These are phyloP conservation scores for Lates calcarifer DNA, from an alignment of 2,113 vertebrate species.

Conservation along the genomic window DNA sequence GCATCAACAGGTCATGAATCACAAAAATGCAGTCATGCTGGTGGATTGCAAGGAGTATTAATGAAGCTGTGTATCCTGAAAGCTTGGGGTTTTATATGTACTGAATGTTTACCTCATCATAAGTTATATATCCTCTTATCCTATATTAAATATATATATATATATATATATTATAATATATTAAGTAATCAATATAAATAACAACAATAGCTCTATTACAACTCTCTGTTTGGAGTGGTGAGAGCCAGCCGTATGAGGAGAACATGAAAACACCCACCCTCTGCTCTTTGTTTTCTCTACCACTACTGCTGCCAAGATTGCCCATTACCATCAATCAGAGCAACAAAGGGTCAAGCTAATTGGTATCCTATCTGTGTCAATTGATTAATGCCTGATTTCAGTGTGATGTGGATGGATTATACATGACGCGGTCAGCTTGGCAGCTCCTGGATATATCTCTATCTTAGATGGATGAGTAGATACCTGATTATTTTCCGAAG, in stretches of 20 bases:
- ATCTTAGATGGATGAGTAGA: background rate
- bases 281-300: conserved; percentile 16
- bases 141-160: too few relatives aligned
- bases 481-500: too few relatives aligned
- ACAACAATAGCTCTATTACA: background rate
- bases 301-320: conserved; percentile 1
- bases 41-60: too few relatives aligned
- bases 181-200: background rate
- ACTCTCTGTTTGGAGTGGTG: background rate
- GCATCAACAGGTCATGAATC: too few relatives aligned
- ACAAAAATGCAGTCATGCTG: too few relatives aligned
- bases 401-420: conserved; percentile 24
- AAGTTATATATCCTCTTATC: background rate
- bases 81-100: too few relatives aligned
- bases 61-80: too few relatives aligned
- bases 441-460: background rate
- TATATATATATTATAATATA: too few relatives aligned
- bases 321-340: conserved; percentile 27
- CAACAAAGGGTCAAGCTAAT: conserved; percentile 41
- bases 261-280: conserved; percentile 15
- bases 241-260: conserved; percentile 3
- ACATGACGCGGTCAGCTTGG: background rate
- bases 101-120: background rate
- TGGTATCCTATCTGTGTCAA: conserved; percentile 19
- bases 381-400: conserved; percentile 31